These are phyloP conservation scores for Brachyopa scutellaris DNA, from an alignment of 2,888 invertebrate genomes.

Conservation along the genomic window DNA sequence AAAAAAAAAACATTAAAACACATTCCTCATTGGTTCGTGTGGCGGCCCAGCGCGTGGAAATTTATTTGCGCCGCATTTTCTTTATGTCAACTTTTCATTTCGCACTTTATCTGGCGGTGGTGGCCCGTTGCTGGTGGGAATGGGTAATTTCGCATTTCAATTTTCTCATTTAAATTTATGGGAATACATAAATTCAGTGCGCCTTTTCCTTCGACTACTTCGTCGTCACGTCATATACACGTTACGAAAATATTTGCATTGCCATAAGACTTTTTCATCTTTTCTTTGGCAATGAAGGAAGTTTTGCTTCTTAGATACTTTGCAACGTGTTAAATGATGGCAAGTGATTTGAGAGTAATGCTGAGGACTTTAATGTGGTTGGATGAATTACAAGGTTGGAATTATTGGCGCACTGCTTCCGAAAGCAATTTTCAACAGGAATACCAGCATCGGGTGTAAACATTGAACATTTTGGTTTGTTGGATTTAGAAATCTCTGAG, in stretches of 20 bases:
- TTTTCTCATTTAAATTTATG: conserved; percentile 60
- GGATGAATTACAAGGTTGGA: conserved; percentile 2
- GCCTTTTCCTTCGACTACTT: neutral
- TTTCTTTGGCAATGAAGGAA: conserved; percentile 22
- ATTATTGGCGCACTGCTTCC: conserved; percentile 8
- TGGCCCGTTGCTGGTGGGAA: conserved; percentile 11
- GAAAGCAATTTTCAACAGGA: neutral
- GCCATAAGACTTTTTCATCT: conserved; percentile 19
- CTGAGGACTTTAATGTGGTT: neutral
- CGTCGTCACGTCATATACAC: neutral
- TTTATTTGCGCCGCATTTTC: conserved; percentile 58
- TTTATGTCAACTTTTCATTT: conserved; percentile 60
- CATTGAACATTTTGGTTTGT: neutral
- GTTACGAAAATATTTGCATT: conserved; percentile 22
- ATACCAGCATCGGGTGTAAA: conserved; percentile 16
- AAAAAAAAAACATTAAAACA: too few species aligned
- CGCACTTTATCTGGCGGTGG: conserved; percentile 44
- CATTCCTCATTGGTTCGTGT: conserved; percentile 17
- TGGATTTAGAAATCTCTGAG: neutral
- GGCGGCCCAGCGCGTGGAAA: conserved; percentile 10
- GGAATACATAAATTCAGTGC: conserved; percentile 31
- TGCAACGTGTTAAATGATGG: conserved; percentile 15
- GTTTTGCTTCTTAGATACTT: conserved; percentile 6
- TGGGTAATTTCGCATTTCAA: conserved; percentile 60
- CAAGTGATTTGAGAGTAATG: conserved; percentile 4